phyloP scores from a whole-genome alignment of 2,888 invertebrate species.

The Nephrocerus scutellatus region DNA sequence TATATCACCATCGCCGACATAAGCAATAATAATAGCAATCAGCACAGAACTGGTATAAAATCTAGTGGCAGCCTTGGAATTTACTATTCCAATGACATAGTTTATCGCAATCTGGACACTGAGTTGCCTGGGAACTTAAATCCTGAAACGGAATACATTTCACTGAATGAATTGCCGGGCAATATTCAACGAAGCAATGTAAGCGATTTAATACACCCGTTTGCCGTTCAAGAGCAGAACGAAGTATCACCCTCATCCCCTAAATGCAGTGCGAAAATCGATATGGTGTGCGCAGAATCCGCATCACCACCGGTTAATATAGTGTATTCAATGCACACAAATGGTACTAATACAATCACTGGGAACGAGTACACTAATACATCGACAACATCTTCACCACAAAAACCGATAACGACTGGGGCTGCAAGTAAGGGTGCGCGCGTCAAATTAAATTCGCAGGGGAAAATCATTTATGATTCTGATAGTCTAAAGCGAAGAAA shows the following conservation, averaged over 20 bases:
- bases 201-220: too few species aligned
- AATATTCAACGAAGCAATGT: too few species aligned
- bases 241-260: too few species aligned
- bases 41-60: conserved; percentile 19
- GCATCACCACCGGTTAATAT: too few species aligned
- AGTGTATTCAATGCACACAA: too few species aligned
- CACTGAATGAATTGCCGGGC: conserved; percentile 69
- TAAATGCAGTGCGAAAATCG: conserved; percentile 19
- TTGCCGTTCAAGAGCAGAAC: too few species aligned
- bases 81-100: conserved; percentile 62
- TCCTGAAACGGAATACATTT: conserved; percentile 60
- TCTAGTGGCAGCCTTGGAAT: conserved; percentile 39
- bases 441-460: conserved; percentile 72
- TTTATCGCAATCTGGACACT: conserved; percentile 57
- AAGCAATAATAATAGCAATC: conserved; percentile 63
- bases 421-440: conserved; percentile 49
- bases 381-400: conserved; percentile 26
- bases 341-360: too few species aligned
- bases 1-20: conserved; percentile 82
- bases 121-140: conserved; percentile 53
- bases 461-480: conserved; percentile 81
- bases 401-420: conserved; percentile 14
- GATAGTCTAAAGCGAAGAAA: conserved; percentile 72
- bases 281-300: conserved; percentile 30
- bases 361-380: conserved; percentile 17